These are phyloP conservation scores for Zaprionus africanus DNA, from an alignment of 1,140 invertebrate genomes.

Conservation along the genomic window DNA sequence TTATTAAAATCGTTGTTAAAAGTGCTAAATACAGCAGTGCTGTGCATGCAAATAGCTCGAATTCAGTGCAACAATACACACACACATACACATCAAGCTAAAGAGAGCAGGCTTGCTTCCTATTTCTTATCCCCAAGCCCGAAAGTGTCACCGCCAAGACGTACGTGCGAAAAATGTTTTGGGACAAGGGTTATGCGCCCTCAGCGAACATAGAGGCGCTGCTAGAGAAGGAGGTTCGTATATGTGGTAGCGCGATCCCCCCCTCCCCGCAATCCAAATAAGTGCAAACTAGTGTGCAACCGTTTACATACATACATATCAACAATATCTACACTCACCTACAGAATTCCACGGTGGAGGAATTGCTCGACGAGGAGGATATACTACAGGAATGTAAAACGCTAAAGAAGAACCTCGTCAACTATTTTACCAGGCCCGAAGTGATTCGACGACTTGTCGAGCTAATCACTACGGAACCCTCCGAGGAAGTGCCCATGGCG, in stretches of 20 bases:
- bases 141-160: conserved; percentile 81
- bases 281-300: background rate
- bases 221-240: conserved; percentile 90
- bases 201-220: conserved; percentile 90
- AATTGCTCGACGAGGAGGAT: conserved; percentile 97
- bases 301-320: conserved; percentile 5
- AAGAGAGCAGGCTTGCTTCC: conserved; percentile 46
- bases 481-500: conserved; percentile 90
- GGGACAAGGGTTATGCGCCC: conserved; percentile 90
- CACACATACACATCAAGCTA: conserved; percentile 18
- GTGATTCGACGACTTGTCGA: conserved; percentile 94
- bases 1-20: conserved; percentile 56
- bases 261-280: background rate
- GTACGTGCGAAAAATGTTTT: conserved; percentile 89
- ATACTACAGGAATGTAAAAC: conserved; percentile 97
- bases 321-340: background rate
- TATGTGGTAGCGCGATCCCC: conserved; percentile 15
- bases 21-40: conserved; percentile 45
- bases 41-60: conserved; percentile 35
- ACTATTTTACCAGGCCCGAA: conserved; percentile 92
- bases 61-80: conserved; percentile 27
- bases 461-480: conserved; percentile 93
- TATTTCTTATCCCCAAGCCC: conserved; percentile 64
- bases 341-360: conserved; percentile 94
- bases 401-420: conserved; percentile 95